Percentiles rank a stretch among this genome's conserved stretches.
Conservation (phyloP, 2,113 vertebrate species). For the Brachyhypopomus occidentalis region DNA sequence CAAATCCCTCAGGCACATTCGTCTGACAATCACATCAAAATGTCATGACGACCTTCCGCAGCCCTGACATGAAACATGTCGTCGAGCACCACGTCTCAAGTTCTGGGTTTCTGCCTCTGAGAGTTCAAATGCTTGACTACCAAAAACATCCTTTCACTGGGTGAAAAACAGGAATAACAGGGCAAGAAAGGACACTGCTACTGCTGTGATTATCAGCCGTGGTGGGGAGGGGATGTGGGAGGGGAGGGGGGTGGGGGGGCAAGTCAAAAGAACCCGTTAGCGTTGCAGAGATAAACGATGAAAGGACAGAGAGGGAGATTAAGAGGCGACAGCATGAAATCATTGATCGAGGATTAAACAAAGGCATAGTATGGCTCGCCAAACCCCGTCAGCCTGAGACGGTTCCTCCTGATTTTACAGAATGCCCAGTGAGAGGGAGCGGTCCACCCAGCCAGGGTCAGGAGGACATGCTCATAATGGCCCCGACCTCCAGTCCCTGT, state of each 20-base stretch:
- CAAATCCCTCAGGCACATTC: background rate
- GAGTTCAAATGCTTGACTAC: background rate
- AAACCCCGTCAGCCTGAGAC: no score
- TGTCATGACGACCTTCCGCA: background rate
- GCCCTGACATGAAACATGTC: no score
- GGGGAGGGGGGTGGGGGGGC: background rate
- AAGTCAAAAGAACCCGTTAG: background rate
- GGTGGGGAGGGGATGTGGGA: background rate
- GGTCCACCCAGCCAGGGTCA: background rate
- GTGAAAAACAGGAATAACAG: background rate
- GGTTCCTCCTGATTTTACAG: background rate
- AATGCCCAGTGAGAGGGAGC: no score
- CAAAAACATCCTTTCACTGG: background rate
- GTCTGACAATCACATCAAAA: background rate
- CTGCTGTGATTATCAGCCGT: background rate
- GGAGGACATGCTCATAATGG: background rate
- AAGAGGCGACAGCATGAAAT: conserved; percentile 17
- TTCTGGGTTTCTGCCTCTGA: no score
- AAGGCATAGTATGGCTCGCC: background rate
- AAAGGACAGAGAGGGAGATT: conserved; percentile 30
- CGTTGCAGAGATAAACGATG: conserved; percentile 23
- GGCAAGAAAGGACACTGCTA: background rate
- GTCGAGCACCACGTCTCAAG: no score
- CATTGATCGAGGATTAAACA: conserved; percentile 41
- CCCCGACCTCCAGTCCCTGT: background rate